Percentiles rank a stretch among this genome's conserved stretches.
These are phyloP conservation scores for Andrena praecox DNA, from an alignment of 2,888 invertebrate species.

Conservation along the genomic window DNA sequence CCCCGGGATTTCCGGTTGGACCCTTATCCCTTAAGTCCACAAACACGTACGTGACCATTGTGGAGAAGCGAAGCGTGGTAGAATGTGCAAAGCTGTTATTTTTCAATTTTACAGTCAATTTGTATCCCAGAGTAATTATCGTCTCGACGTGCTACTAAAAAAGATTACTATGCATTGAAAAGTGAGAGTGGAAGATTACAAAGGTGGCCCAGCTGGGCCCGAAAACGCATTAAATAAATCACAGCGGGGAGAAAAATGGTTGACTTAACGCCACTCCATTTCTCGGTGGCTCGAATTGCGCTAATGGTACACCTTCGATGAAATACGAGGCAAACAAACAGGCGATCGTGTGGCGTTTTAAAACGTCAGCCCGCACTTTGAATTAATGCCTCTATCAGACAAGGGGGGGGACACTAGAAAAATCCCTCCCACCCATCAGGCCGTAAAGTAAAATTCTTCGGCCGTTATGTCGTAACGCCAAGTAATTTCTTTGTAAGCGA, in stretches of 20 bases:
- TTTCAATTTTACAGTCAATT: too few relatives aligned
- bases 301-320: conserved; percentile 28
- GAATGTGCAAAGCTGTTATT: too few relatives aligned
- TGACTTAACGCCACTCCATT: conserved; percentile 10
- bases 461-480: conserved; percentile 20
- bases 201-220: background rate
- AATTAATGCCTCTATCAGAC: conserved; percentile 28
- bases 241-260: background rate
- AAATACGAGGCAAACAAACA: conserved; percentile 24
- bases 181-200: background rate
- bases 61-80: background rate
- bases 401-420: conserved; percentile 12
- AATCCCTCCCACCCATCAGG: background rate
- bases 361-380: conserved; percentile 1
- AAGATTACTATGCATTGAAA: too few relatives aligned
- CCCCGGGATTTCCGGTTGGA: conserved; percentile 51
- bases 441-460: conserved; percentile 34
- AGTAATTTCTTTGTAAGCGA: conserved; percentile 28
- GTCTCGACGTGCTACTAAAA: too few relatives aligned
- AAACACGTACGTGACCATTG: background rate
- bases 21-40: background rate
- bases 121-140: too few relatives aligned
- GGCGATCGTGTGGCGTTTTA: conserved; percentile 1
- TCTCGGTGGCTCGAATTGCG: conserved; percentile 28
- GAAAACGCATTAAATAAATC: conserved; percentile 7